A percentile compares a stretch with the other conserved stretches of the same genome.
These are phyloP conservation scores for Cheilosia pagana DNA, from an alignment of 2,888 invertebrate species.

Conservation along the genomic window DNA sequence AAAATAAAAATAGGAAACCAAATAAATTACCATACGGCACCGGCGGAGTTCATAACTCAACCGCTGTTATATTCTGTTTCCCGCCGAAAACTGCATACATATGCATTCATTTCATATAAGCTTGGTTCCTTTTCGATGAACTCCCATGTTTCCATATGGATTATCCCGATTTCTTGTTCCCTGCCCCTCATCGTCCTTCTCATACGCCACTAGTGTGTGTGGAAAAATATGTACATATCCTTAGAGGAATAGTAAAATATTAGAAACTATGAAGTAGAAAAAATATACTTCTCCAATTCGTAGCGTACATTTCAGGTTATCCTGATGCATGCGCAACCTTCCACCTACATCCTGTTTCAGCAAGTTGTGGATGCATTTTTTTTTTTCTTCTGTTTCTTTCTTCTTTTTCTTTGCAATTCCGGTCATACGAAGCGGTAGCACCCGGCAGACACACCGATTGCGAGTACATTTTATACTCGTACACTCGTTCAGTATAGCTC, in stretches of 20 bases:
- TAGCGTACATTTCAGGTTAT: conserved; percentile 45
- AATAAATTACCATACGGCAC: conserved; percentile 36
- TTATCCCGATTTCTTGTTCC: conserved; percentile 43
- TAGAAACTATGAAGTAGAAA: conserved; percentile 48
- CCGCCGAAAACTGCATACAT: conserved; percentile 35
- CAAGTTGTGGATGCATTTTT: conserved; percentile 1
- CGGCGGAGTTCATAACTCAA: conserved; percentile 54
- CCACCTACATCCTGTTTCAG: conserved; percentile 66
- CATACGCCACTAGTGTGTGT: neutral
- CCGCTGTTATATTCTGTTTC: conserved; percentile 41
- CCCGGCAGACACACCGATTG: neutral
- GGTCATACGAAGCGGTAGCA: conserved; percentile 32
- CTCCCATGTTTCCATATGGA: conserved; percentile 60
- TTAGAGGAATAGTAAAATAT: conserved; percentile 67
- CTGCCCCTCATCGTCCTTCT: neutral
- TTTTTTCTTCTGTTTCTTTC: conserved; percentile 12
- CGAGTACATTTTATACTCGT: conserved; percentile 59
- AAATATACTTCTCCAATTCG: conserved; percentile 41
- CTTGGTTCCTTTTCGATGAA: conserved; percentile 36
- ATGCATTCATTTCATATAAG: conserved; percentile 49
- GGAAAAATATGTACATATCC: conserved; percentile 69
- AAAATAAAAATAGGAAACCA: conserved; percentile 2
- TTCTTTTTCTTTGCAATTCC: conserved; percentile 30
- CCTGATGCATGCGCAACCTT: conserved; percentile 64
- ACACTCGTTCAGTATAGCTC: conserved; percentile 27